phyloP scores from a whole-genome alignment of 2,113 vertebrate species.

The Trematocara marginatum region DNA sequence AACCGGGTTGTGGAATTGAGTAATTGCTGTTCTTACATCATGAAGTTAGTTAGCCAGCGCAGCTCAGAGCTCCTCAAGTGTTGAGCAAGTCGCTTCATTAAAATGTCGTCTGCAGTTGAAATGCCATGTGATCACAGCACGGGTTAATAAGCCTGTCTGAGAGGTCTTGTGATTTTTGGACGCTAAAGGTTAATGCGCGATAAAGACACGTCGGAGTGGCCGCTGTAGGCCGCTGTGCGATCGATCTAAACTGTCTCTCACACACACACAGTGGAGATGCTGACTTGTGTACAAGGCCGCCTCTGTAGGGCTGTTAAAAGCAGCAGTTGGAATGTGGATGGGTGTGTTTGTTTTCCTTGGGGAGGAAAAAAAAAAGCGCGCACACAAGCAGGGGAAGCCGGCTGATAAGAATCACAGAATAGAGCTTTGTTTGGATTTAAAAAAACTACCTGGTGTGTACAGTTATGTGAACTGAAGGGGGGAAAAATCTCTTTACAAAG shows the following conservation, averaged over 20 bases:
- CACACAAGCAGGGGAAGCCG: not conserved
- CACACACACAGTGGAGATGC: not conserved
- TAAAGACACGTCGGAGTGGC: not conserved
- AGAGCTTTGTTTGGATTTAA: slow-evolving; percentile 2
- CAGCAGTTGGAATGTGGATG: slow-evolving; percentile 46
- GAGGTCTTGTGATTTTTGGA: not conserved
- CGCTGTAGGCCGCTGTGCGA: not conserved
- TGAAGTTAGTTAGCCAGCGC: not conserved
- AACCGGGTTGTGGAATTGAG: not conserved
- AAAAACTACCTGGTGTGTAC: not conserved
- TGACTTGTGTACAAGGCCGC: not conserved
- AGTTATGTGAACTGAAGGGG: not conserved
- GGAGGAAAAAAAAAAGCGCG: not conserved
- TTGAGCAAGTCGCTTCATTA: not conserved
- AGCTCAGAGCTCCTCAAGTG: not conserved
- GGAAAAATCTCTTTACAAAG: not conserved
- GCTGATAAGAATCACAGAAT: slow-evolving; percentile 32
- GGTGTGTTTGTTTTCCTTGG: slow-evolving; percentile 56
- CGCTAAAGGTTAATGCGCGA: not conserved
- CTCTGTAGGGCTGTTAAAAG: slow-evolving; percentile 25
- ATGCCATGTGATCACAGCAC: not conserved
- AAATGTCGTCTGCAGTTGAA: not conserved
- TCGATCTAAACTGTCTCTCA: not conserved
- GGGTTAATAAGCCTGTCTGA: not conserved
- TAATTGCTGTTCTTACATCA: not conserved